phyloP scores from a whole-genome alignment of 2,888 invertebrate species.

The Nineta flava region DNA sequence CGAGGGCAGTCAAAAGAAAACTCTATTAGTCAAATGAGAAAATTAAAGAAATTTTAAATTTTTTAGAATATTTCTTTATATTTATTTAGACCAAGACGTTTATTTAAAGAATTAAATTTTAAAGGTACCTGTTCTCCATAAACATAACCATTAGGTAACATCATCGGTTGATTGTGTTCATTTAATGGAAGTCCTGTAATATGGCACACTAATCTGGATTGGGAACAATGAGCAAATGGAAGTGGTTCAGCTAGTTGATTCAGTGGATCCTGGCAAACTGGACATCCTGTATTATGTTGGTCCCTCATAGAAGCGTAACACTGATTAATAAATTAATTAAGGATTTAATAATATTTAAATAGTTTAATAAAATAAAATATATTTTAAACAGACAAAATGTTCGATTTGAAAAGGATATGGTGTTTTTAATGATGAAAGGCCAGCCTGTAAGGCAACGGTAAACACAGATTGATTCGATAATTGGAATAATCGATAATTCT shows the following conservation, averaged over 20 bases:
- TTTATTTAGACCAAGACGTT: not conserved
- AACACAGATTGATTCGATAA: constrained; percentile 82
- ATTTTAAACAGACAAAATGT: not conserved
- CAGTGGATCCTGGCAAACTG: constrained; percentile 80
- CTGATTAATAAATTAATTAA: constrained; percentile 34
- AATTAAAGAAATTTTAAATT: too few relatives aligned
- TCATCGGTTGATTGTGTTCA: constrained; percentile 96
- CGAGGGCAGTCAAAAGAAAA: too few relatives aligned
- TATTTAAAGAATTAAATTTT: not conserved
- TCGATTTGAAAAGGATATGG: constrained; percentile 52
- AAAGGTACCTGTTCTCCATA: constrained; percentile 84
- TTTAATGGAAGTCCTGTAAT: constrained; percentile 84
- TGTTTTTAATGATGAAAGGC: constrained; percentile 88
- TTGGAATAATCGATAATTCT: constrained; percentile 90
- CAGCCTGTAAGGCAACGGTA: constrained; percentile 82
- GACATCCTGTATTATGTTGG: constrained; percentile 71
- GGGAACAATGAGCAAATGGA: constrained; percentile 92
- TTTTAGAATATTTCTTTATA: not conserved
- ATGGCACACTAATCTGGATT: constrained; percentile 84
- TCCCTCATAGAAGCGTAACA: constrained; percentile 48
- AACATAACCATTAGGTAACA: constrained; percentile 96
- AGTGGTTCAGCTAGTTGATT: constrained; percentile 71
- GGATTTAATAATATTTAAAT: constrained; percentile 16
- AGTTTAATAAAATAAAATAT: constrained; percentile 2
- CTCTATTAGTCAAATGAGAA: too few relatives aligned